A percentile compares a stretch with the other conserved stretches of the same genome.
Conservation (phyloP, 2,113 vertebrate genomes). For the Rafetus swinhoei region DNA sequence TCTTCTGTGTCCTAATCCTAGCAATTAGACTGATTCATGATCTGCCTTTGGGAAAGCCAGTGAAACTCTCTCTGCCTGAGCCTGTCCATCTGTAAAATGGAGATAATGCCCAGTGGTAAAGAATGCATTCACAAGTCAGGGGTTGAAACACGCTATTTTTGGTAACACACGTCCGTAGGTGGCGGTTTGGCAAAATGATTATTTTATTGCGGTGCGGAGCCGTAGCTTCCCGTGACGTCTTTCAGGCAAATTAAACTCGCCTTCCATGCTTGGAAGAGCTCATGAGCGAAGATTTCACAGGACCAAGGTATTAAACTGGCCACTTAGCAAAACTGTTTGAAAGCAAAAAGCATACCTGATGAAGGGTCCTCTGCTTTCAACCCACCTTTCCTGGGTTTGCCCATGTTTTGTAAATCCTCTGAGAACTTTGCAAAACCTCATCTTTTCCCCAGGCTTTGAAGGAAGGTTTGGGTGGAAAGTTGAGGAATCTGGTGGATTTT, state of each 20-base stretch:
- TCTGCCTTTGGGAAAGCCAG: neutral
- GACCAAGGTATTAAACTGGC: neutral
- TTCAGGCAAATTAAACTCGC: neutral
- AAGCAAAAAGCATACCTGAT: neutral
- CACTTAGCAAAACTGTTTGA: neutral
- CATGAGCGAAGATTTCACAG: neutral
- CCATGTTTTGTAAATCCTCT: neutral
- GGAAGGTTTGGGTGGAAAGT: neutral
- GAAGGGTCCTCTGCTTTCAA: neutral
- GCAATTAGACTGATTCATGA: neutral
- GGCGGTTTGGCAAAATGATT: neutral
- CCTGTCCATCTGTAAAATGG: neutral
- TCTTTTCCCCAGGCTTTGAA: neutral
- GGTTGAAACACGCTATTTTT: neutral
- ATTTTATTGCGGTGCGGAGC: neutral
- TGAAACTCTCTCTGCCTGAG: neutral
- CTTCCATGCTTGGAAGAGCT: neutral
- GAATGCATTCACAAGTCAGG: neutral
- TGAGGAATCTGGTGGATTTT: neutral
- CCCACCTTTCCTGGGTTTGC: neutral
- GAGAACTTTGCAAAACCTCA: fast-evolving
- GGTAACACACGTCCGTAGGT: neutral
- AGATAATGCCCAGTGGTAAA: neutral
- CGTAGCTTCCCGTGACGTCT: neutral
- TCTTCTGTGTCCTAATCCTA: neutral